Evolutionary conservation across 1,140 invertebrate species (phyloP).

Genomic region (Anoplolepis gracilipes): DNA sequence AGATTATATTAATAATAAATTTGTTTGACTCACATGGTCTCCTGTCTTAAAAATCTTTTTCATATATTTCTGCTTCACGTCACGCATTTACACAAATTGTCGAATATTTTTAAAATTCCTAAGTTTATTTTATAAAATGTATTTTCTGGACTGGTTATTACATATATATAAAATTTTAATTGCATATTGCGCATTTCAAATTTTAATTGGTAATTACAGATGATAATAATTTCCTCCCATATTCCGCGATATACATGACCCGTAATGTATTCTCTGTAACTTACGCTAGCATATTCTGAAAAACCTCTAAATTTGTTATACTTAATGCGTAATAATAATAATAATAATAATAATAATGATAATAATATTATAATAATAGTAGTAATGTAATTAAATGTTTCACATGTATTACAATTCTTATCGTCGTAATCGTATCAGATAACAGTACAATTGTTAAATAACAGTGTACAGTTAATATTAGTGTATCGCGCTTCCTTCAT

Average conservation of each 20-base stretch:
- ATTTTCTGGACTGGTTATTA: conserved; percentile 53
- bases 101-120: conserved; percentile 41
- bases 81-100: conserved; percentile 47
- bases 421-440: neutral
- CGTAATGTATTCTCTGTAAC: conserved; percentile 54
- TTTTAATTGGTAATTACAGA: conserved; percentile 63
- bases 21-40: neutral
- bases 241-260: conserved; percentile 23
- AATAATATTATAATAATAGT: conserved; percentile 25
- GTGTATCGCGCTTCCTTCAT: neutral
- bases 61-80: conserved; percentile 39
- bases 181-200: conserved; percentile 59
- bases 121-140: conserved; percentile 57
- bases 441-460: neutral
- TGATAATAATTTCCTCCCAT: conserved; percentile 56
- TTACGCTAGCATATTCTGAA: conserved; percentile 22
- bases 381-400: conserved; percentile 19
- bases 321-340: conserved; percentile 4
- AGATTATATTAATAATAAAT: neutral
- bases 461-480: neutral
- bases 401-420: neutral
- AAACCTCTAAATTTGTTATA: conserved; percentile 48
- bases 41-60: conserved; percentile 17
- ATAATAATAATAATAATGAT: neutral
- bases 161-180: conserved; percentile 60